Conservation (phyloP, 2,113 vertebrate species). For the Sturnira hondurensis region DNA sequence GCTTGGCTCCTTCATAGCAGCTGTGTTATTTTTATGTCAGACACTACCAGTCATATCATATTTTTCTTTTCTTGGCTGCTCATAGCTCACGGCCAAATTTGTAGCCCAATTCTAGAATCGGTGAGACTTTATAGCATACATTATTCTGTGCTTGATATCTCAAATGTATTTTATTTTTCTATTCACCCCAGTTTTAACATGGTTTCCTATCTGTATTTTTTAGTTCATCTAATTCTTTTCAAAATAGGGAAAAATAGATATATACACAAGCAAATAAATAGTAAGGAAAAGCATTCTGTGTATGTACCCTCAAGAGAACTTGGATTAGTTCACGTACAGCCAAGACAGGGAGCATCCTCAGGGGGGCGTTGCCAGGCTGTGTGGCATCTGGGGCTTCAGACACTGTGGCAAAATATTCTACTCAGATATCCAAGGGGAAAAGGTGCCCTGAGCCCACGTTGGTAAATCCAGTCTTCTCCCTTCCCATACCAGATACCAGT, state of each 20-base stretch:
- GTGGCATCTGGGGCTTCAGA: background rate
- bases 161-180: constrained; percentile 16
- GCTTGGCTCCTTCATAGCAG: background rate
- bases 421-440: background rate
- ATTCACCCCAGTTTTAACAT: background rate
- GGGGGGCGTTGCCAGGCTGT: background rate
- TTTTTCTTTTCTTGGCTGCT: background rate
- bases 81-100: background rate
- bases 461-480: background rate
- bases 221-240: background rate
- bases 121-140: background rate
- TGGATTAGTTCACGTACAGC: background rate
- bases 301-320: background rate
- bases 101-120: background rate
- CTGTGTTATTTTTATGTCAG: constrained; percentile 20
- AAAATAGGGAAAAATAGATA: background rate
- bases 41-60: background rate
- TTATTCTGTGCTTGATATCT: background rate
- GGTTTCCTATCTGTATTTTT: constrained; percentile 18
- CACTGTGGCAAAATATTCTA: background rate
- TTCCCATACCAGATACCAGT: background rate
- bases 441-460: background rate
- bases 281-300: background rate
- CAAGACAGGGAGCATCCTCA: background rate
- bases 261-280: background rate